Evolutionary conservation across 2,888 invertebrate genomes (phyloP).

Genomic region (Eulithis prunata): DNA sequence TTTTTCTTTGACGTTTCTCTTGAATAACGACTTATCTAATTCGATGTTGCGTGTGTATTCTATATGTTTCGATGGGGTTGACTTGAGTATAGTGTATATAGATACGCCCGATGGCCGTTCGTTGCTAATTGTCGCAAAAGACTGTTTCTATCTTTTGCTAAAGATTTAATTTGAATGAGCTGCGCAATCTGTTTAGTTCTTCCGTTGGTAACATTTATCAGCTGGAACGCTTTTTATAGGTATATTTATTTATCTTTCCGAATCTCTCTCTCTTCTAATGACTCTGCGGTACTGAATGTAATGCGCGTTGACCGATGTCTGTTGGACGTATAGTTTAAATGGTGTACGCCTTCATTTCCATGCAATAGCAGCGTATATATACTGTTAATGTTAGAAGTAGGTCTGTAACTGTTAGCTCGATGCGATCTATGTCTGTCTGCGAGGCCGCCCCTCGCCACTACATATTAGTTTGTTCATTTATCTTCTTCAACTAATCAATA

Average conservation of each 20-base stretch:
- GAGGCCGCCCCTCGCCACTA: slow-evolving; percentile 76
- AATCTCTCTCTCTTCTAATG: slow-evolving; percentile 79
- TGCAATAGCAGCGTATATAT: slow-evolving; percentile 81
- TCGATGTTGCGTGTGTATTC: slow-evolving; percentile 84
- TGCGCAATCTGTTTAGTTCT: slow-evolving; percentile 84
- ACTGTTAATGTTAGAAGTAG: slow-evolving; percentile 81
- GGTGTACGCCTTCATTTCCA: slow-evolving; percentile 81
- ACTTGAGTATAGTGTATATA: slow-evolving; percentile 81
- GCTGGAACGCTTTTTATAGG: slow-evolving; percentile 83
- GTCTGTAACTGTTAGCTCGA: slow-evolving; percentile 81
- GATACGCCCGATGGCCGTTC: slow-evolving; percentile 84
- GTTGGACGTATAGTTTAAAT: slow-evolving; percentile 78
- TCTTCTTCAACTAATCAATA: slow-evolving; percentile 73
- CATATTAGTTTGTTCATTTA: slow-evolving; percentile 75
- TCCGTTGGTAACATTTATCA: slow-evolving; percentile 74
- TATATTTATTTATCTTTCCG: slow-evolving; percentile 82
- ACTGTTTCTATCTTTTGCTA: slow-evolving; percentile 83
- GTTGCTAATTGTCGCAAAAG: slow-evolving; percentile 84
- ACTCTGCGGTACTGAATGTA: slow-evolving; percentile 79
- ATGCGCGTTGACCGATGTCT: slow-evolving; percentile 81
- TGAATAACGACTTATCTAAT: slow-evolving; percentile 82
- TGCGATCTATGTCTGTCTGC: slow-evolving; percentile 73
- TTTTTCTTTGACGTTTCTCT: slow-evolving; percentile 84
- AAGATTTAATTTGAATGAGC: slow-evolving; percentile 84
- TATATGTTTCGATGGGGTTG: slow-evolving; percentile 84